Evolutionary conservation across 2,113 vertebrate genomes (phyloP), one percentile per base, ranked within the genome.

Genomic region (Nothocercus nigrocapillus): DNA sequence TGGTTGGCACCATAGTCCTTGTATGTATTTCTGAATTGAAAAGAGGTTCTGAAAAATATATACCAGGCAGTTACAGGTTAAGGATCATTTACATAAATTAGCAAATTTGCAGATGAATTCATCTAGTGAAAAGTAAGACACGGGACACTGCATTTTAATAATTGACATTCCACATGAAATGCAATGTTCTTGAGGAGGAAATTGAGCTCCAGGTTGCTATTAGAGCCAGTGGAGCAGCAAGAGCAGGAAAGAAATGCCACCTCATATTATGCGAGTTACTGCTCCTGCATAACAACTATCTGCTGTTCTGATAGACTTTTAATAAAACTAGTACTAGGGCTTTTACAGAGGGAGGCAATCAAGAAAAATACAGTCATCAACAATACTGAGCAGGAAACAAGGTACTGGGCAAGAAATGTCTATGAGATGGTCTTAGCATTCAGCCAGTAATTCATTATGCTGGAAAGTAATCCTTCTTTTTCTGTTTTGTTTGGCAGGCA

Each of bases 201-300:
- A 98, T 98, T 98, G 98, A 98, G 98, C 98, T 98, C 98, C 97
- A 97, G 97, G 96, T 98, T 98, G 98, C 98, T 99, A 99, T 99
- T 99, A 98, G 98, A 98, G 97, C 95, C 98, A 98, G 98, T 67
- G 19, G 97, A 98, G 97, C 98, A 98, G 97, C 95, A 97, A 98
- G 96, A 98, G 97, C 98, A 96, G 97, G 96, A 97, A 98, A 98
- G 98, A 98, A 98, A 98, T 97, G 97, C 98, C 98, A 97, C 98
- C 98, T 98, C 97, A 97, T 95, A 97, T 98, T 98, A 98, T 96
- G 97, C 87, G 94, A 97, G 97, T 96, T 96, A 98, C 98, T 84
- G 96, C 96, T 97, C 97, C 98, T 99, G 98, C 98, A 99, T 99
- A 99, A 98, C 98, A 99, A 99, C 98, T 95, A 98, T 98, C 98